phyloP scores from a whole-genome alignment of 2,888 invertebrate species.

The Exephanes ischioxanthus region DNA sequence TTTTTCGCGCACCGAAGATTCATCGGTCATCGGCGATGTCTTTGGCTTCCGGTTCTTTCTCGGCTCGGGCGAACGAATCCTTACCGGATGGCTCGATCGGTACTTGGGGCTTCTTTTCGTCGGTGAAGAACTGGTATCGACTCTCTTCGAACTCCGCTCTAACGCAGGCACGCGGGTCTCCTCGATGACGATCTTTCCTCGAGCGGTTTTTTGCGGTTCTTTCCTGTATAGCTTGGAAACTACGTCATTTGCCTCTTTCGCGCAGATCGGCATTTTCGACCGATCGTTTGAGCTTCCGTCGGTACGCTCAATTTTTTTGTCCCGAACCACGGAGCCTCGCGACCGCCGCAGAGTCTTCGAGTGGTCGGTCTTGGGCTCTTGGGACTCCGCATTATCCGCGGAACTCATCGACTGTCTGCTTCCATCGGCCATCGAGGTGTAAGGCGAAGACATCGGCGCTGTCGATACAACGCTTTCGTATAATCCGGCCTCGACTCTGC shows the following conservation, averaged over 20 bases:
- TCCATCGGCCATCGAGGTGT: constrained; percentile 10
- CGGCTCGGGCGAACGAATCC: constrained; percentile 9
- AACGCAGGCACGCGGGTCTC: not conserved
- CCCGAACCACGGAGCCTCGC: not conserved
- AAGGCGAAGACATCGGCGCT: not conserved
- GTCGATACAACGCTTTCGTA: constrained; percentile 5
- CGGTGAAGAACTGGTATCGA: not conserved
- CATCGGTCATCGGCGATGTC: not conserved
- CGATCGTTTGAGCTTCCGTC: not conserved
- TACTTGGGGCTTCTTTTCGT: not conserved
- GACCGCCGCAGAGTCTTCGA: not conserved
- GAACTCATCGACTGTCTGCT: constrained; percentile 17
- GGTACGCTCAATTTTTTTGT: not conserved
- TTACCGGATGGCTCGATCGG: constrained; percentile 14
- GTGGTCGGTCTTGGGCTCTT: not conserved
- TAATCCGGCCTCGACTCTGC: constrained; percentile 22
- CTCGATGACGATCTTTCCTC: not conserved
- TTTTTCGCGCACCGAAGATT: not conserved
- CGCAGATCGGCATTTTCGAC: constrained; percentile 18
- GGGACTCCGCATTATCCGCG: not conserved
- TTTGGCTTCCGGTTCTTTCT: not conserved
- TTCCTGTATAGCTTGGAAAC: not conserved
- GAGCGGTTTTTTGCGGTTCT: not conserved
- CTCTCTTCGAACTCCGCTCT: not conserved
- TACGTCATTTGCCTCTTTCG: not conserved